Percentiles rank a stretch among this genome's conserved stretches.
phyloP scores from a whole-genome alignment of 2,888 invertebrate genomes.

The Meghimatium bilineatum region DNA sequence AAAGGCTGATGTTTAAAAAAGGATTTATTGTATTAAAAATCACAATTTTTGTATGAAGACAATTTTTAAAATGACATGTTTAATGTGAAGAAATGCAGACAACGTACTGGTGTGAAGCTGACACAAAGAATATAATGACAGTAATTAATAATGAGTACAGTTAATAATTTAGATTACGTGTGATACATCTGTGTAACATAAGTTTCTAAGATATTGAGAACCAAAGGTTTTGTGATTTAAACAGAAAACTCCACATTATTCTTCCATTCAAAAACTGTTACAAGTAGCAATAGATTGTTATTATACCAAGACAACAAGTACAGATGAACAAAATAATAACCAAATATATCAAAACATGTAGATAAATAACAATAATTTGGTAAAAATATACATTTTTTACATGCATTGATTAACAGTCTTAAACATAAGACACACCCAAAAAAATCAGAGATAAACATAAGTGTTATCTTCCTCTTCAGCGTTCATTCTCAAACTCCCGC shows the following conservation, averaged over 20 bases:
- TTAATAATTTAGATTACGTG: background rate
- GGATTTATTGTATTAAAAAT: conserved; percentile 20
- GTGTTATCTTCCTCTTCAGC: too few species aligned
- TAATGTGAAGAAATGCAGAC: conserved; percentile 17
- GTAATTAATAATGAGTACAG: background rate
- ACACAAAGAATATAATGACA: background rate
- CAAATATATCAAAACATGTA: background rate
- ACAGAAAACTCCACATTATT: background rate
- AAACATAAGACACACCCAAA: background rate
- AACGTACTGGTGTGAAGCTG: conserved; percentile 14
- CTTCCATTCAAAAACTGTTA: conserved; percentile 13
- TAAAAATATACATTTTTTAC: background rate
- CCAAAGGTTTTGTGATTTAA: background rate
- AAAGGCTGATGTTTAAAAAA: background rate
- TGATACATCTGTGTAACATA: background rate
- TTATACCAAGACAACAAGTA: background rate
- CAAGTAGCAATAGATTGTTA: conserved; percentile 1
- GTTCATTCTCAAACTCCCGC: too few species aligned
- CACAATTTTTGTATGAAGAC: conserved; percentile 16
- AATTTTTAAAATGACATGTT: background rate
- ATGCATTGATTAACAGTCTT: background rate
- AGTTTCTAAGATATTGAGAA: background rate
- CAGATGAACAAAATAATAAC: conserved; percentile 1
- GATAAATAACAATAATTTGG: background rate
- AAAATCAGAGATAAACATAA: too few species aligned